Evolutionary conservation across 2,797 vertebrate genomes (phyloP).

Genomic region (Paramormyrops hopkinsi): DNA sequence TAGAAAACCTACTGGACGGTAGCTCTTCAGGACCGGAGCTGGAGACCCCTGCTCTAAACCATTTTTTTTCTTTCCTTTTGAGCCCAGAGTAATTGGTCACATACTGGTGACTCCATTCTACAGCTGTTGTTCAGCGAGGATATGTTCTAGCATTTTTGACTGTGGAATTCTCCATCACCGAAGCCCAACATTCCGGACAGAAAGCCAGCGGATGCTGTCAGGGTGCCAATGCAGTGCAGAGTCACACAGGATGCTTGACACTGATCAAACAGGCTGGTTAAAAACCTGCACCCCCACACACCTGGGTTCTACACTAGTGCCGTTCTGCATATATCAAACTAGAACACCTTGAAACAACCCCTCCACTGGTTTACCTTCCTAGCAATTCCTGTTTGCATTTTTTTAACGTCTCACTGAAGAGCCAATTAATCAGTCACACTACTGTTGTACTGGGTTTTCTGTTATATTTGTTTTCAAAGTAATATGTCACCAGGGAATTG

Average conservation of each 20-base stretch:
- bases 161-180: background rate
- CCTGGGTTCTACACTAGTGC: background rate
- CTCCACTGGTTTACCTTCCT: background rate
- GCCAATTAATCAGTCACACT: background rate
- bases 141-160: background rate
- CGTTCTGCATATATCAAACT: background rate
- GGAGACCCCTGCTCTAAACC: background rate
- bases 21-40: too few species aligned
- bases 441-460: background rate
- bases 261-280: background rate
- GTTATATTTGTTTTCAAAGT: background rate
- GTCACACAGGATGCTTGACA: background rate
- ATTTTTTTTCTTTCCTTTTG: background rate
- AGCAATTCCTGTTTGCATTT: background rate
- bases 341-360: background rate
- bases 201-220: background rate
- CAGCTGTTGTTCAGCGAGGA: background rate
- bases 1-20: too few species aligned
- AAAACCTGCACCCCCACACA: background rate
- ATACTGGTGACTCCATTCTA: background rate
- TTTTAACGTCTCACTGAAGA: background rate
- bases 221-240: background rate
- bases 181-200: background rate
- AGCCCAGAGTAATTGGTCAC: background rate
- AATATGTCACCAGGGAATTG: background rate